phyloP scores from a whole-genome alignment of 1,140 invertebrate genomes.

The Cataglyphis hispanica region DNA sequence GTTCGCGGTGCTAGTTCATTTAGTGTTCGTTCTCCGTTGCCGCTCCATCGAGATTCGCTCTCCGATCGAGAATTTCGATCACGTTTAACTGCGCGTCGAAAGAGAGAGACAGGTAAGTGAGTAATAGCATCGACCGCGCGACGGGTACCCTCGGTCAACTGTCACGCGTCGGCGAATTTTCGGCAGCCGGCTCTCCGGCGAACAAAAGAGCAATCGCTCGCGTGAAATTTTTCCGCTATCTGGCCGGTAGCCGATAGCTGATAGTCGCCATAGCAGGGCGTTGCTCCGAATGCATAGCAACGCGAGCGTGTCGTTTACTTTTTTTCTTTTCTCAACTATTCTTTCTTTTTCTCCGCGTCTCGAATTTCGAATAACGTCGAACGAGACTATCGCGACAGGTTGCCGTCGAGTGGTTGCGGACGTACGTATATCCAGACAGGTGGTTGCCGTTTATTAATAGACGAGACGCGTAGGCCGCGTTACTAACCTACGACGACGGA shows the following conservation, averaged over 20 bases:
- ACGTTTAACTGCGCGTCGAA: background rate
- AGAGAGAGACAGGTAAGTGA: slow-evolving; percentile 6
- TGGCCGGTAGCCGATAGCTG: background rate
- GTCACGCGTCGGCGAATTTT: background rate
- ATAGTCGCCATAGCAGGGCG: slow-evolving; percentile 68
- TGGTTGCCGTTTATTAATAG: slow-evolving; percentile 76
- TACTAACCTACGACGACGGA: slow-evolving; percentile 65
- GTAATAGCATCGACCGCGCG: background rate
- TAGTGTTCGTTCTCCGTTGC: slow-evolving; percentile 69
- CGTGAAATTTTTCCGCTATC: background rate
- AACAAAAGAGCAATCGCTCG: background rate
- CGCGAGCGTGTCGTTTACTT: background rate
- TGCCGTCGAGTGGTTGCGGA: slow-evolving; percentile 74
- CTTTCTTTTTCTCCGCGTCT: no score
- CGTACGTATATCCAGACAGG: slow-evolving; percentile 60
- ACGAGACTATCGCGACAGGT: slow-evolving; percentile 75
- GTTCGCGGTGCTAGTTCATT: slow-evolving; percentile 74
- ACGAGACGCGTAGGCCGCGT: slow-evolving; percentile 33
- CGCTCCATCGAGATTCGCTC: slow-evolving; percentile 42
- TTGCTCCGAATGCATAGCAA: slow-evolving; percentile 68
- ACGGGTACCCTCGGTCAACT: no score
- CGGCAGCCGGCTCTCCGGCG: background rate
- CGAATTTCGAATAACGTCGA: no score
- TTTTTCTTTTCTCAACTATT: background rate
- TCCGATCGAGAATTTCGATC: background rate